Base-by-base conservation (phyloP, 2,888 invertebrate genomes). In the Cheilosia pagana region DNA sequence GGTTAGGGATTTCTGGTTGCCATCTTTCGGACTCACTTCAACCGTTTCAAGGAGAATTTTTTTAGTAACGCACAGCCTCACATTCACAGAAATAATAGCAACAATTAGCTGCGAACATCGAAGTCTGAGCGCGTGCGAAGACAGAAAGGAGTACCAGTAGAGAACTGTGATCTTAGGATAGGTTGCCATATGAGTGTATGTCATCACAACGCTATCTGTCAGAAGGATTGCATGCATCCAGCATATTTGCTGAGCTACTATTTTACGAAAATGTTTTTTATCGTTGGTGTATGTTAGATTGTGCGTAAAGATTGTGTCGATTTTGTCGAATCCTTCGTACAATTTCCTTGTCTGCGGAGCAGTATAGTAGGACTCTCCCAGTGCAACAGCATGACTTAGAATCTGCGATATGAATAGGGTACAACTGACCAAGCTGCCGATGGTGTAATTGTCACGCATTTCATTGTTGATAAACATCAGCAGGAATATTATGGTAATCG, bases 31-130 rank as follows among this genome's bases (percentile, higher is more conserved):
- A 63, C 28, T 62, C 39, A 25, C 72, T 65, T 21, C 25, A 25
- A 31, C 45, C 39, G 52, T 71, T 8, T 4, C 25, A 0, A 48
- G 31, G 1, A 83, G 74, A 0, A 70, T 28, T 63, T 70, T 23
- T 14, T 45, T 62, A 2, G 78, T 70, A 14, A 78, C 39, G 0
- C 21, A 8, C 1, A 81, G 23, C 10, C 87, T 77, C 3, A 53
- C 28, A 63, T 87, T 88, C 1, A 86, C 43, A 12, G 62, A 43
- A 31, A 85, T 77, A 21, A 86, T 78, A 45, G 81, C 76, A 10
- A 86, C 60, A 14, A 89, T 86, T 14, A 90, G 71, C 57, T 91
- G 91, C 0, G 89, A 67, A 41, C 88, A 89, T 1, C 90, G 90
- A 16, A 90, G 87, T 43, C 89, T 88, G 3, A 91, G 63, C 1